These are phyloP conservation scores for Leptodactylus fuscus DNA, from an alignment of 2,113 vertebrate species.

Conservation along the genomic window DNA sequence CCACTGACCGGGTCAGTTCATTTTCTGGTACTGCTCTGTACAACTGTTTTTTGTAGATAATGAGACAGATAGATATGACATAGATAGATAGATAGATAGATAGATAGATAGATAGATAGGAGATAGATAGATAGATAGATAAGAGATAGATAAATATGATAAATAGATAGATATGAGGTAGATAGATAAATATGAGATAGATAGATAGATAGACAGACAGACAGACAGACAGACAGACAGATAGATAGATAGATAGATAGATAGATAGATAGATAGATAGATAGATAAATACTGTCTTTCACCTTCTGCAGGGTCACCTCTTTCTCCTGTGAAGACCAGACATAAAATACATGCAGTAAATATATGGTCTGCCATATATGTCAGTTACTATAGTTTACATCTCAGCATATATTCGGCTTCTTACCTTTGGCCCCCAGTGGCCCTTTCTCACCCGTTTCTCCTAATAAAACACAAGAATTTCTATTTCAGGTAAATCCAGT, in stretches of 20 bases:
- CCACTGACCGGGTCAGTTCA: no score
- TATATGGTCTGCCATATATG: background rate
- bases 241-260: background rate
- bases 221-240: background rate
- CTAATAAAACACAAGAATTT: background rate
- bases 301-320: conserved; percentile 16
- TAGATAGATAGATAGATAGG: background rate
- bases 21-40: no score
- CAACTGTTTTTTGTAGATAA: no score
- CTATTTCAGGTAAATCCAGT: background rate
- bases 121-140: background rate
- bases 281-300: background rate
- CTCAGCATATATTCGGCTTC: background rate
- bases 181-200: background rate
- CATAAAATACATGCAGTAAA: background rate
- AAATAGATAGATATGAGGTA: background rate
- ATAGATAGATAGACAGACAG: conserved; percentile 8
- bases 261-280: conserved; percentile 3
- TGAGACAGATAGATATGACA: background rate
- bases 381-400: background rate
- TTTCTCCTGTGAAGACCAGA: background rate
- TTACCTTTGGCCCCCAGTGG: background rate
- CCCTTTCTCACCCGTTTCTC: background rate
- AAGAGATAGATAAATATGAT: background rate
- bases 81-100: background rate